Percentiles rank a stretch among this genome's conserved stretches.
Evolutionary conservation across 2,888 invertebrate species (phyloP).

Genomic region (Pharmacophagus antenor): DNA sequence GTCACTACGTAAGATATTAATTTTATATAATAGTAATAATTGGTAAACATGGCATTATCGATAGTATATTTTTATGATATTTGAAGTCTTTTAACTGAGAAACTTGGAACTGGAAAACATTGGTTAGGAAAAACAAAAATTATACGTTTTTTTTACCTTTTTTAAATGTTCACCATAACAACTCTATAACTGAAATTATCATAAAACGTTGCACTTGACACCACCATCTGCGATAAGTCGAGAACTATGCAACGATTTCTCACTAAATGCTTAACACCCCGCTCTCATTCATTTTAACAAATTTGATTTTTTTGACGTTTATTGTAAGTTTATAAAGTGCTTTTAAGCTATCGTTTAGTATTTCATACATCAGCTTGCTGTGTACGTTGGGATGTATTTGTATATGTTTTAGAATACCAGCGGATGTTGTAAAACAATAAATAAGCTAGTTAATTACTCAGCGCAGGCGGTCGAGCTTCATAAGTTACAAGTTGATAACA

Average conservation of each 20-base stretch:
- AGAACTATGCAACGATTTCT: background rate
- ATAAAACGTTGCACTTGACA: background rate
- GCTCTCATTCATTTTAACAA: background rate
- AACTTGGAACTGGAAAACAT: too few species aligned
- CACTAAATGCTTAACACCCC: background rate
- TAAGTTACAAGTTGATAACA: conserved; percentile 28
- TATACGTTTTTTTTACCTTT: too few species aligned
- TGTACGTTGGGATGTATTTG: conserved; percentile 13
- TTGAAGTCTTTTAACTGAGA: too few species aligned
- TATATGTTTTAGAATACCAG: conserved; percentile 1
- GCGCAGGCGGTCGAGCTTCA: conserved; percentile 15
- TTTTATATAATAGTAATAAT: too few species aligned
- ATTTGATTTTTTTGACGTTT: background rate
- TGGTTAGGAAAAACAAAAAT: too few species aligned
- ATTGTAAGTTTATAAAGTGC: background rate
- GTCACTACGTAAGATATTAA: background rate
- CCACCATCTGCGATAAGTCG: too few species aligned
- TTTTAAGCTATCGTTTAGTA: background rate
- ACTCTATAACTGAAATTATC: background rate
- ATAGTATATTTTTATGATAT: too few species aligned
- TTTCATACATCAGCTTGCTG: background rate
- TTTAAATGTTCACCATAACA: background rate
- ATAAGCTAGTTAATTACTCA: conserved; percentile 19
- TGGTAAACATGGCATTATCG: background rate
- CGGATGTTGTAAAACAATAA: conserved; percentile 12